phyloP scores from a whole-genome alignment of 2,888 invertebrate species.

The Xestia rhomboidea region DNA sequence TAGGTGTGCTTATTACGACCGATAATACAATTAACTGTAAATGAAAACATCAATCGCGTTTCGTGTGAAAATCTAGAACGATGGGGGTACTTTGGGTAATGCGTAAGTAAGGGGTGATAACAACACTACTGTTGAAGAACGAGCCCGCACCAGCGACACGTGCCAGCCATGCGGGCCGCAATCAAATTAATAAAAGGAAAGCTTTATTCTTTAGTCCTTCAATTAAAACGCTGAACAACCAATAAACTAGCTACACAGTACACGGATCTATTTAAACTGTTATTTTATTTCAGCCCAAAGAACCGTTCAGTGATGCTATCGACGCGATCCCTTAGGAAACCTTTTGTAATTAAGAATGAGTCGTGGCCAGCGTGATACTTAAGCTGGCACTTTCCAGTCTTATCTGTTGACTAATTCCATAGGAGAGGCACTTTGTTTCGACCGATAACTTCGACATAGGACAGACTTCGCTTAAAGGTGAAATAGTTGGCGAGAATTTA shows the following conservation, averaged over 20 bases:
- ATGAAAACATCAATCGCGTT: constrained; percentile 66
- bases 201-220: constrained; percentile 52
- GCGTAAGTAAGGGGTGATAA: constrained; percentile 80
- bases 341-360: constrained; percentile 61
- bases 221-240: constrained; percentile 51
- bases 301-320: constrained; percentile 54
- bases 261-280: constrained; percentile 24
- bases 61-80: constrained; percentile 85
- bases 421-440: constrained; percentile 50
- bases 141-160: constrained; percentile 77
- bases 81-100: constrained; percentile 82
- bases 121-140: constrained; percentile 68
- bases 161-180: constrained; percentile 71
- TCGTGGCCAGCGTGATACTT: constrained; percentile 56
- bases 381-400: constrained; percentile 48
- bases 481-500: constrained; percentile 30
- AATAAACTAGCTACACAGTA: constrained; percentile 32
- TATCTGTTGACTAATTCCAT: constrained; percentile 59
- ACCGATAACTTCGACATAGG: constrained; percentile 40
- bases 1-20: constrained; percentile 30
- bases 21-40: constrained; percentile 55
- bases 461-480: constrained; percentile 6
- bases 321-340: constrained; percentile 42
- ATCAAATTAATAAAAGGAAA: constrained; percentile 65
- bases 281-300: constrained; percentile 42